These are phyloP conservation scores for Carcharodon carcharias DNA, from an alignment of 2,797 vertebrate species.

Conservation along the genomic window DNA sequence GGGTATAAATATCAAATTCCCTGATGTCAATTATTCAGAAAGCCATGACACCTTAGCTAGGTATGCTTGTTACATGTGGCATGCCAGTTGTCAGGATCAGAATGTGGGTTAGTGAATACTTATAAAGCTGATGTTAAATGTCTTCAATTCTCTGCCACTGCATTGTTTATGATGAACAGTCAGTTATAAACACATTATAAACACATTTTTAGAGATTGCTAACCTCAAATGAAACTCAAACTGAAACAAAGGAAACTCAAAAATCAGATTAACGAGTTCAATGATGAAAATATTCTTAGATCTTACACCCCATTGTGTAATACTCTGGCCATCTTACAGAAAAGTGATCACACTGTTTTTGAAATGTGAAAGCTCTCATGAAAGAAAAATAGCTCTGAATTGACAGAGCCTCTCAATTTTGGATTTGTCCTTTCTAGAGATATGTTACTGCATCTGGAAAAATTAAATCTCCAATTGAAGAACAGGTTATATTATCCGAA, in stretches of 20 bases:
- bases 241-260: not conserved
- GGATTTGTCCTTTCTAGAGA: no score
- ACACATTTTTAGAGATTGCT: not conserved
- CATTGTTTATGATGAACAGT: not conserved
- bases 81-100: not conserved
- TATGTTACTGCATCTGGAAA: no score
- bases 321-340: not conserved
- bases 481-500: no score
- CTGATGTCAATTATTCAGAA: constrained; percentile 4
- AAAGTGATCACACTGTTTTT: not conserved
- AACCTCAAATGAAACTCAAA: not conserved
- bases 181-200: not conserved
- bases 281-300: not conserved
- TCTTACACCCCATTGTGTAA: not conserved
- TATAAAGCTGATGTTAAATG: not conserved
- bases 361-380: not conserved
- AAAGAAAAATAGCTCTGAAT: not conserved
- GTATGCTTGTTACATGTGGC: not conserved
- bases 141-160: not conserved
- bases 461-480: no score
- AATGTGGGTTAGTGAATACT: not conserved
- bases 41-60: not conserved
- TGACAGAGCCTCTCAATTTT: no score
- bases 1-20: not conserved
- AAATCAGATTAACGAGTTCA: not conserved